Percentiles rank a stretch among this genome's conserved stretches.
Evolutionary conservation across 2,888 invertebrate species (phyloP).

Genomic region (Sminthurinus aureus): DNA sequence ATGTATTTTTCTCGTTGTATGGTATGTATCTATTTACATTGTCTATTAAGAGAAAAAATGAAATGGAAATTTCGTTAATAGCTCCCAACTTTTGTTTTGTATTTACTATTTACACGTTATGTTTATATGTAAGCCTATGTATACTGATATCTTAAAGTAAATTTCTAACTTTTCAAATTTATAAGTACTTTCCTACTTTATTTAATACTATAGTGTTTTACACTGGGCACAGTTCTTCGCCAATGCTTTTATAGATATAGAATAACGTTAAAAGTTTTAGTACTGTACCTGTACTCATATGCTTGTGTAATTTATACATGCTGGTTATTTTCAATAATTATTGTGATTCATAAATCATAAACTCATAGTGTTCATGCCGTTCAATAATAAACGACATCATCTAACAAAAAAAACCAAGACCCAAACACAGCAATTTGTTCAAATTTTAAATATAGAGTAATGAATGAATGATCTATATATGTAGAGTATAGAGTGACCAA

Average conservation of each 20-base stretch:
- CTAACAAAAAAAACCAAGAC: background rate
- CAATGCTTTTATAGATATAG: no score
- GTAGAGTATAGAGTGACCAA: background rate
- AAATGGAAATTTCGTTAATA: background rate
- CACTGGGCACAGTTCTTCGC: no score
- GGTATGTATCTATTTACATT: background rate
- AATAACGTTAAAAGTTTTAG: no score
- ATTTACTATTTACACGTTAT: no score
- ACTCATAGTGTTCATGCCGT: background rate
- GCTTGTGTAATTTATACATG: background rate
- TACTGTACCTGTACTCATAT: background rate
- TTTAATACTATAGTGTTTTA: background rate
- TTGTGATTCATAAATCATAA: background rate
- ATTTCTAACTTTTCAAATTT: background rate
- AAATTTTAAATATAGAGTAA: background rate
- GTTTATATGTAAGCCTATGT: background rate
- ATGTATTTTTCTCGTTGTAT: background rate
- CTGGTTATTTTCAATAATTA: background rate
- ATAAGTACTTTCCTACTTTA: background rate
- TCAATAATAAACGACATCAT: background rate
- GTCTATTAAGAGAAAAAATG: background rate
- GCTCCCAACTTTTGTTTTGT: no score
- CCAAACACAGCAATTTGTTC: background rate
- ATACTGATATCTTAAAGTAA: background rate
- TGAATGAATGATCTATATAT: background rate